Base-by-base conservation (phyloP, 2,113 vertebrate genomes). In the Sphyrna mokarran region DNA sequence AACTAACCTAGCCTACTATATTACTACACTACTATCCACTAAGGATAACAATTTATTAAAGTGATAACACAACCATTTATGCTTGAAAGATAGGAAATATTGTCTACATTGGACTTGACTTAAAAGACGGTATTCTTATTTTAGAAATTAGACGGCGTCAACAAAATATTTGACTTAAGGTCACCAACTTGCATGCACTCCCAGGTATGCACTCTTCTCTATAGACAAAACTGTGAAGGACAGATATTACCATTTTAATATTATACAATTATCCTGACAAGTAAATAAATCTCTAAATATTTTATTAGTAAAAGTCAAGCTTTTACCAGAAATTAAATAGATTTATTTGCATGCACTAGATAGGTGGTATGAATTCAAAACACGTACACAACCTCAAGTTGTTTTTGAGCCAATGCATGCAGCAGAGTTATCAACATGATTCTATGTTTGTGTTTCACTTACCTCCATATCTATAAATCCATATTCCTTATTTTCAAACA, bases 401-500 rank as follows among this genome's bases (percentile, higher is more conserved):
- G 61, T 16, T 37, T 91, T 66, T 63, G 61, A 93, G 89, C 61
- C 58, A 93, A 68, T 40, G 16, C 89, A 66, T 66, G n/a, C 33
- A 68, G 20, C 2, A 40, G 58, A 91, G 54, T 91, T 91, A 63
- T 91, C 89, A 91, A 91, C 66, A 91, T 80, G 3, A 80, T 63
- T 14, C 61, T 0, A 63, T 58, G 13, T 61, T 90, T 61, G 61
- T 66, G 16, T 37, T 93, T 93, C 61, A 22, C 89, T 85, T 95
- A 95, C 94, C 94, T 95, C 94, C 40, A 95, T 95, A 23, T 95
- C 94, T 43, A 95, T 95, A 20, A 98, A 98, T 96, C 98, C 98
- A 96, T 99, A 99, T 96, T 99, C 98, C 97, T 99, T 99, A 97
- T 99, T 99, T 98, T 99, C 99, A 97, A 99, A 99, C 98, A 99